Evolutionary conservation across 2,113 vertebrate species (phyloP).

Genomic region (Nerophis ophidion): DNA sequence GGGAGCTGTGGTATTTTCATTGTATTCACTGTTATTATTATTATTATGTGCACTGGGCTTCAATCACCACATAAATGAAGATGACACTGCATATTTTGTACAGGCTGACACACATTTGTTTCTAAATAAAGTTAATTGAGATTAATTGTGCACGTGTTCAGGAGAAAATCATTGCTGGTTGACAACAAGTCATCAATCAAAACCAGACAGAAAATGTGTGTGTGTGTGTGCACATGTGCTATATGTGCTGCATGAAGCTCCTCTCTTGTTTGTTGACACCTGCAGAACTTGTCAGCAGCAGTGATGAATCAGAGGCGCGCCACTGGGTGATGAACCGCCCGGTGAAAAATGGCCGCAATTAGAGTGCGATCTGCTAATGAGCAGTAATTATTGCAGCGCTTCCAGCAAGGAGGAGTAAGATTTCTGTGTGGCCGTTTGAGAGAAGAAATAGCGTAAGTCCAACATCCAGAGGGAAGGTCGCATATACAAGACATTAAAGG

Average conservation of each 20-base stretch:
- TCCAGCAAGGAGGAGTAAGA: conserved; percentile 30
- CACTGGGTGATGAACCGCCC: conserved; percentile 39
- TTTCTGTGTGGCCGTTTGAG: conserved; percentile 13
- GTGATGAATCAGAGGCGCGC: conserved; percentile 37
- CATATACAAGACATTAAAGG: no score
- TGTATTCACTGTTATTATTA: not conserved
- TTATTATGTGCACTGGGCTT: not conserved
- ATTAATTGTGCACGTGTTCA: not conserved
- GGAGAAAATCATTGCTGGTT: no score
- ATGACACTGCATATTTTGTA: not conserved
- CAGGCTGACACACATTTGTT: not conserved
- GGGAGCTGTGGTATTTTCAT: conserved; percentile 26
- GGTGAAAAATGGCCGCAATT: conserved; percentile 72
- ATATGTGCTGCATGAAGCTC: not conserved
- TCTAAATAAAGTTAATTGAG: not conserved
- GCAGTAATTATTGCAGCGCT: conserved; percentile 69
- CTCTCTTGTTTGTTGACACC: conserved; percentile 11
- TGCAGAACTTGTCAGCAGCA: not conserved
- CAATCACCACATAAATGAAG: not conserved
- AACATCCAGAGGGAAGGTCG: not conserved
- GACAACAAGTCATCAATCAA: not conserved
- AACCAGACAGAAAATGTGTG: not conserved
- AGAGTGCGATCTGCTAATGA: conserved; percentile 62
- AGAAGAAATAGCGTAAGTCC: conserved; percentile 12
- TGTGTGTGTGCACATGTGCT: not conserved